Evolutionary conservation across 2,797 vertebrate species (phyloP), one percentile per base, ranked within the genome.

Genomic region (Sphaeramia orbicularis): DNA sequence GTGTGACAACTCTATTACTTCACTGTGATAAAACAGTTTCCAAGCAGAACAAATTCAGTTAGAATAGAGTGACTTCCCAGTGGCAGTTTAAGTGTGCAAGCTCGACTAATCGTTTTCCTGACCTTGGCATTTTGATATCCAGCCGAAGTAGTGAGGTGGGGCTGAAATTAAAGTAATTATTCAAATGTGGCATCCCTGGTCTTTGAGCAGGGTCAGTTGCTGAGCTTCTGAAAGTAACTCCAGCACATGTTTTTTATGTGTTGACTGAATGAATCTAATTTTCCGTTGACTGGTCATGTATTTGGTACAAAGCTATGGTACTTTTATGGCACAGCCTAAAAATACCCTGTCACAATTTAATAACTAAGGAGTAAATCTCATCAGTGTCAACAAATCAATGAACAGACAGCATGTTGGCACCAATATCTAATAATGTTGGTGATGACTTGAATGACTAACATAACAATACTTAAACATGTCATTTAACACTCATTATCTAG

Each of bases 1-100:
- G 64, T 77, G 83, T 87, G 87, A 91, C 86, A 86, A 83, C 86
- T 90, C 76, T 74, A 91, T 91, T 92, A 91, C 82, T 89, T 80
- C 60, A 37, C 57, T 30, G 64, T 82, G 88, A 89, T 88, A 83
- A 90, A 90, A 79, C 65, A 62, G 59, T 68, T 72, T 59, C 24
- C 49, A 15, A 55, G 80, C 82, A 84, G 74, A 89, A 86, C 85
- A 74, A 85, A 86, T 84, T 71, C 66, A 60, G 61, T 76, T 69
- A 10, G 35, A 64, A 82, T 16, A 21, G 48, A 81, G 54, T 41
- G 62, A 67, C 56, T 81, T 81, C 70, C 69, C 64, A 56, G 52
- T 18, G 51, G 71, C 58, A 41, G 71, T 85, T 86, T 77, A 77
- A 80, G 80, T 62, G 55, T 43, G 42, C 76, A 40, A 48, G 52